Evolutionary conservation across 2,797 vertebrate species (phyloP).

Genomic region (Setipinna tenuifilis): DNA sequence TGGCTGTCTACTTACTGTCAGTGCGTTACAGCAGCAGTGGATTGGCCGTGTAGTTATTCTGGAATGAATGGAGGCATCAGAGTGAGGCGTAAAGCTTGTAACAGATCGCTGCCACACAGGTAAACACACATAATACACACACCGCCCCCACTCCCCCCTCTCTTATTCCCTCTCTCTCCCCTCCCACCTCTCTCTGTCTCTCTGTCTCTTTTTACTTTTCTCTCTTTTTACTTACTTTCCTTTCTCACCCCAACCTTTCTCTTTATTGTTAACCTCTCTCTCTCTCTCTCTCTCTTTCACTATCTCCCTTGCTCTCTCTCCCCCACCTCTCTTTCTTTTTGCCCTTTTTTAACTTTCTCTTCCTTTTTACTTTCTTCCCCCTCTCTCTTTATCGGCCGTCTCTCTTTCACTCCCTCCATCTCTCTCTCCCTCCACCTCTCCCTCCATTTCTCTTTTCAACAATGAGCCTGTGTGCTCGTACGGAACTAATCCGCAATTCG

Average conservation of each 20-base stretch:
- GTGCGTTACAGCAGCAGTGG: background rate
- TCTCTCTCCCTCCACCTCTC: too few species aligned
- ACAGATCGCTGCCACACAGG: background rate
- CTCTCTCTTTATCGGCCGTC: too few species aligned
- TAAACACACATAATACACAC: conserved; percentile 7
- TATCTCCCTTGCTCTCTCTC: background rate
- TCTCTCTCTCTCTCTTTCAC: background rate
- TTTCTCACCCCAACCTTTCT: too few species aligned
- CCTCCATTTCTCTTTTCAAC: background rate
- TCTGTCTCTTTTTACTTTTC: too few species aligned
- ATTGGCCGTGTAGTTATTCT: background rate
- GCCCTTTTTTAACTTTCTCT: too few species aligned
- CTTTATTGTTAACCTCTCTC: too few species aligned
- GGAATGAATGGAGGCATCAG: background rate
- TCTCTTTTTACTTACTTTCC: too few species aligned
- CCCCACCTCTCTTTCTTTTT: too few species aligned
- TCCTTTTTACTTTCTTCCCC: too few species aligned
- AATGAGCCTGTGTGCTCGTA: background rate
- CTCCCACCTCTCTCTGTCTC: too few species aligned
- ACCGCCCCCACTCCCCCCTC: background rate
- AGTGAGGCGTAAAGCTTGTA: background rate
- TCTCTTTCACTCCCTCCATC: too few species aligned
- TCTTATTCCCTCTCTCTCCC: background rate
- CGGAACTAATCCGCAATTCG: background rate
- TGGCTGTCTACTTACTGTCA: too few species aligned